These are phyloP conservation scores for Leptodactylus fuscus DNA, from an alignment of 2,113 vertebrate species.

Conservation along the genomic window DNA sequence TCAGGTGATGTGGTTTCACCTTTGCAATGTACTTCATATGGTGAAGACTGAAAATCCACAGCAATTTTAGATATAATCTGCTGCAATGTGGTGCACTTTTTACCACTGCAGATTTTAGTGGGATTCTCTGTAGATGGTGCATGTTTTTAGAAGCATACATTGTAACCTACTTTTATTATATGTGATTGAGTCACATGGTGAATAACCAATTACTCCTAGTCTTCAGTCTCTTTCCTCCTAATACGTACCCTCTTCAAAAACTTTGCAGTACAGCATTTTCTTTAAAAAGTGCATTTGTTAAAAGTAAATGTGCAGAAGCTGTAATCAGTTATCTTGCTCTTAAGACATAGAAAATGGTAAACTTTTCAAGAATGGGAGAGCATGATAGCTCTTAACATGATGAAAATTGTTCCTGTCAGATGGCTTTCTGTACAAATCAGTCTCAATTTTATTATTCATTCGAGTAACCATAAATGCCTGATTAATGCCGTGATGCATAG, in stretches of 20 bases:
- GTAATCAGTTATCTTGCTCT: constrained; percentile 44
- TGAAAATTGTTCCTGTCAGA: constrained; percentile 56
- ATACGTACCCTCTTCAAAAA: background rate
- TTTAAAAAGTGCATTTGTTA: constrained; percentile 31
- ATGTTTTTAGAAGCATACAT: no score
- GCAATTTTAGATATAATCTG: no score
- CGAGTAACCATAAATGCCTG: constrained; percentile 55
- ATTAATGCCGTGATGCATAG: constrained; percentile 58
- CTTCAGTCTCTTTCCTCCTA: background rate
- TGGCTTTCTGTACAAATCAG: constrained; percentile 54
- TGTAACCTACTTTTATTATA: no score
- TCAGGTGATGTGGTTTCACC: no score
- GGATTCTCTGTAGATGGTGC: no score
- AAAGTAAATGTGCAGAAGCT: constrained; percentile 38
- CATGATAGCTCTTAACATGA: constrained; percentile 57
- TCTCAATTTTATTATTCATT: constrained; percentile 59
- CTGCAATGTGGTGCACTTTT: no score
- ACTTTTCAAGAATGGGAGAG: constrained; percentile 54
- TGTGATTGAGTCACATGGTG: no score
- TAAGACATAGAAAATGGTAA: constrained; percentile 53
- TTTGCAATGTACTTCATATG: no score
- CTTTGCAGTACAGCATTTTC: background rate
- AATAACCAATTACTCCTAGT: background rate
- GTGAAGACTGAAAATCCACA: no score
- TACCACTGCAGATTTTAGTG: no score